Evolutionary conservation across 2,888 invertebrate genomes (phyloP), one percentile per base, ranked within the genome.

Genomic region (Clostera curtula): DNA sequence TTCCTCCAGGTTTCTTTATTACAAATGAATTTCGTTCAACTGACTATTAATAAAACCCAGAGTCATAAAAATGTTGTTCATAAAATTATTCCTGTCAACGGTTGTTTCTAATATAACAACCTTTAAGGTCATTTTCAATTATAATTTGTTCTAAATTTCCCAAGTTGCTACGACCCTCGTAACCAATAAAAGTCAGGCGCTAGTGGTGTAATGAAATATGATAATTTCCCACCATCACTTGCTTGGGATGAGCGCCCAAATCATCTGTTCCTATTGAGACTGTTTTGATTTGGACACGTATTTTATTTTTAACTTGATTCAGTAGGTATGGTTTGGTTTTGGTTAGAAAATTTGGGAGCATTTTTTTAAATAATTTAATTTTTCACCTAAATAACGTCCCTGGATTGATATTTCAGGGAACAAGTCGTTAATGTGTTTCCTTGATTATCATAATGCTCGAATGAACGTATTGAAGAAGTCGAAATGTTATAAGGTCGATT

Each of bases 171-270:
- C 36, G 47, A 42, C 46, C 48, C 55, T 54, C 53, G 23, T 36
- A 54, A 42, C 43, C 53, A 56, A 66, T 72, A 67, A 71, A 71
- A 55, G 67, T 72, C 65, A 50, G 43, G 45, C 52, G 54, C 54
- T 55, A 61, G 67, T 72, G 74, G 62, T 58, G 54, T 50, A 61
- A 60, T 75, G 68, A 75, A 71, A 70, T 75, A 75, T 75, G 70
- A 66, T 75, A 69, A 72, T 72, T 67, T 64, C 49, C 51, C 47
- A 36, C 42, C 55, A 49, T 61, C 56, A 61, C 60, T 60, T 56
- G 56, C 42, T 41, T 39, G 44, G 40, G 36, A 31, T 19, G 50
- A 49, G 50, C 56, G 62, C 65, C 58, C 58, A 61, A 60, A 63
- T 55, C 46, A 55, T 35, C 36, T 29, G 31, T 51, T 50, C 47